These are phyloP conservation scores for Drosophila varians DNA, from an alignment of 1,140 invertebrate genomes.

Conservation along the genomic window DNA sequence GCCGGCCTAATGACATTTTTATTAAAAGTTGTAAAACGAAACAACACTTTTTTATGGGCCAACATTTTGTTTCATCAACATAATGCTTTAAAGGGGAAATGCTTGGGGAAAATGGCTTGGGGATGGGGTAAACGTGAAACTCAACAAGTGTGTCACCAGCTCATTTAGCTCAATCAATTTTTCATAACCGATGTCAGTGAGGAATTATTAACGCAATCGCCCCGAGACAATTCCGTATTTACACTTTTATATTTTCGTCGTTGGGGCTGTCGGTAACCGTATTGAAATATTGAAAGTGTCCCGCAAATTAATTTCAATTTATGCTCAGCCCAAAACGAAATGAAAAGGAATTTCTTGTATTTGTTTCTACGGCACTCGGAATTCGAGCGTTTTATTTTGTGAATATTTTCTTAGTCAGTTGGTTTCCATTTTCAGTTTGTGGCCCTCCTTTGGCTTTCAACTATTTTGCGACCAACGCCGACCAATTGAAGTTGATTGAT, in stretches of 20 bases:
- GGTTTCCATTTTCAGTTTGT: conserved; percentile 29
- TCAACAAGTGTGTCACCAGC: conserved; percentile 81
- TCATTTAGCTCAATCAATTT: conserved; percentile 81
- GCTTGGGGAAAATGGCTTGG: not conserved
- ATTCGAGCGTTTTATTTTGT: conserved; percentile 41
- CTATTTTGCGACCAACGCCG: conserved; percentile 74
- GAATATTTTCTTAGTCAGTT: conserved; percentile 42
- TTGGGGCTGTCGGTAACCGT: conserved; percentile 15
- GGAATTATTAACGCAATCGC: conserved; percentile 76
- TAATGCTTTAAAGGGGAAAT: conserved; percentile 18
- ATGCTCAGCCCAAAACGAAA: conserved; percentile 30
- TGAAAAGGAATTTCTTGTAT: conserved; percentile 62
- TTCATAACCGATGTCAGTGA: conserved; percentile 61
- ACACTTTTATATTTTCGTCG: conserved; percentile 28
- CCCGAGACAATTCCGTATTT: conserved; percentile 37
- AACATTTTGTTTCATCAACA: conserved; percentile 62
- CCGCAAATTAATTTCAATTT: conserved; percentile 80
- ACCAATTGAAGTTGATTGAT: conserved; percentile 80
- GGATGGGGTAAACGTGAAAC: conserved; percentile 44
- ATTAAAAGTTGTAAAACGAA: conserved; percentile 70
- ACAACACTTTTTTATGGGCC: conserved; percentile 62
- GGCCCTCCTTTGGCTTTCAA: conserved; percentile 22
- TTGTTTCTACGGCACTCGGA: conserved; percentile 53
- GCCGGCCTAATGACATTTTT: conserved; percentile 68
- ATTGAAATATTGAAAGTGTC: conserved; percentile 74